Evolutionary conservation across 1,140 invertebrate species (phyloP).

Genomic region (Zophobas atratus): DNA sequence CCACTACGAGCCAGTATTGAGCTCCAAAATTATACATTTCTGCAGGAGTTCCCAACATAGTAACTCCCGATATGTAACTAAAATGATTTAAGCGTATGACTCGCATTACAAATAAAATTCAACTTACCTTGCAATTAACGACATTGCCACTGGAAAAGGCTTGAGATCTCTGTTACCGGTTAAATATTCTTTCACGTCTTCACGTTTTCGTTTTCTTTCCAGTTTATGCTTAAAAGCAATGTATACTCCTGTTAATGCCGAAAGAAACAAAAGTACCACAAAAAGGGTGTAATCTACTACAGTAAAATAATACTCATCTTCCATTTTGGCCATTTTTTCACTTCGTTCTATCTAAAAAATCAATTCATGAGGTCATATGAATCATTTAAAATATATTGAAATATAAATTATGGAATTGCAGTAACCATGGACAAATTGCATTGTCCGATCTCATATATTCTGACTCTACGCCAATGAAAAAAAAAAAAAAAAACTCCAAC

Average conservation of each 20-base stretch:
- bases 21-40: constrained; percentile 91
- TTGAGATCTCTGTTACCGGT: constrained; percentile 81
- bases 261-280: constrained; percentile 74
- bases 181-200: constrained; percentile 78
- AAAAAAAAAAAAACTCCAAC: too few species aligned
- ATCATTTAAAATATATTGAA: constrained; percentile 7
- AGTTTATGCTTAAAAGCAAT: constrained; percentile 74
- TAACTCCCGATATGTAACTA: constrained; percentile 91
- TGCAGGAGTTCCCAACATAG: constrained; percentile 88
- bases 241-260: constrained; percentile 81
- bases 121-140: constrained; percentile 82
- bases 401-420: too few species aligned
- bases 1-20: constrained; percentile 83
- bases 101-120: constrained; percentile 4
- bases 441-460: too few species aligned
- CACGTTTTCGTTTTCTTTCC: constrained; percentile 69
- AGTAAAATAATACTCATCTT: constrained; percentile 65
- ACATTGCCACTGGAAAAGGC: constrained; percentile 87
- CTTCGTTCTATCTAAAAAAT: constrained; percentile 25
- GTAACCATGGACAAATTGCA: too few species aligned
- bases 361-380: constrained; percentile 2
- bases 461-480: too few species aligned
- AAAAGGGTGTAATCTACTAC: constrained; percentile 76
- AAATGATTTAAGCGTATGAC: constrained; percentile 1
- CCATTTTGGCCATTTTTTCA: constrained; percentile 1